Base-by-base conservation (phyloP, 2,888 invertebrate species). In the Tachystola acroxantha region DNA sequence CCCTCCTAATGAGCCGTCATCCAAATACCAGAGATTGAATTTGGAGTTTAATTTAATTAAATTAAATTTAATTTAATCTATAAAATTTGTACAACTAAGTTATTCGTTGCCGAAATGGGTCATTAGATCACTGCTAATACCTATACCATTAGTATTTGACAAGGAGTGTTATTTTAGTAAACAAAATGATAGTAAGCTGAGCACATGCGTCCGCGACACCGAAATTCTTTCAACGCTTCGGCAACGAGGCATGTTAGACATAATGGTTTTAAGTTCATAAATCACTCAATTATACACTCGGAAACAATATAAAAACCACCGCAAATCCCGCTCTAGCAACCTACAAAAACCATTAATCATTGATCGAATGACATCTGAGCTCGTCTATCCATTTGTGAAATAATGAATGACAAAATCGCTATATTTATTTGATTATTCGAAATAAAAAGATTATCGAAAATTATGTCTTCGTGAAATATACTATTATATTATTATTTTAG, bases 241-340 rank as follows among this genome's bases (percentile, higher is more conserved):
- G 60, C 60, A 77, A 72, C 68, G 64, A 73, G 71, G 72, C 77
- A 69, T 79, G 81, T 75, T 81, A 64, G 64, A 58, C 57, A 51
- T 74, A 80, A 81, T 77, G 75, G 69, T 64, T 56, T 45, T 36
- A 34, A 64, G 57, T 76, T 61, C 77, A 85, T 86, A 70, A 85
- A 86, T 86, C 84, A 86, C 73, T 77, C 71, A 79, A 80, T 85
- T 80, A 79, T 59, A 53, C 57, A 52, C 57, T 57, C 48, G 52
- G 52, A 53, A 46, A 58, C 14, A 9, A 10, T 13, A 22, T 13
- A 33, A 61, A 65, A 64, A 68, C 65, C 57, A 66, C 69, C 61
- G 78, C 76, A 71, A 77, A 76, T 67, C 55, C 50, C 42, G 45
- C 26, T 50, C 55, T 57, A 57, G 55, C 56, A 57, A 57, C 53